Conservation (phyloP, 2,797 vertebrate genomes). For the Acanthurus leucopareius region DNA sequence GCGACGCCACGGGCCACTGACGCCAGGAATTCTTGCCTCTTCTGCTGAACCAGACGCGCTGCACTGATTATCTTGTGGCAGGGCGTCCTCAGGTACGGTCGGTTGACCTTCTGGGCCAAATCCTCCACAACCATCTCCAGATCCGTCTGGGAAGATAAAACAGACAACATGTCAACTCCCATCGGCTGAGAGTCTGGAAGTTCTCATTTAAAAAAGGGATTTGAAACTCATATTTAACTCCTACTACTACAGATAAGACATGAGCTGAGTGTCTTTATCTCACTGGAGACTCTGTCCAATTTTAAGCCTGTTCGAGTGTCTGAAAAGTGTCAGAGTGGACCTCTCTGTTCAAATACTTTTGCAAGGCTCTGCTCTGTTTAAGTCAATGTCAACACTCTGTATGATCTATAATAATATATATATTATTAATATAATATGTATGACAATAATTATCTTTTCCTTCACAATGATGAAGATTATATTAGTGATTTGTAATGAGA, state of each 20-base stretch:
- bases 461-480: background rate
- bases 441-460: background rate
- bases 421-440: too few relatives aligned
- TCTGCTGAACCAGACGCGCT: constrained; percentile 97
- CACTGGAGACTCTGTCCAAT: background rate
- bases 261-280: background rate
- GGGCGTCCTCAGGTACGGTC: constrained; percentile 97
- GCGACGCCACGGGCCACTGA: constrained; percentile 97
- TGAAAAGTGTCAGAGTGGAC: background rate
- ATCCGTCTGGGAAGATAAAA: constrained; percentile 89
- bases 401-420: background rate
- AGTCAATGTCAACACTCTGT: background rate
- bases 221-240: constrained; percentile 4
- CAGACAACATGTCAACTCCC: background rate
- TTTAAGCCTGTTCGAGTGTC: background rate
- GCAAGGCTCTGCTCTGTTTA: background rate
- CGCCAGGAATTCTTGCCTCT: constrained; percentile 97
- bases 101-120: constrained; percentile 98
- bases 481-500: background rate
- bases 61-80: constrained; percentile 98
- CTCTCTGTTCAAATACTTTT: constrained; percentile 2
- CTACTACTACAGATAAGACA: background rate
- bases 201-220: constrained; percentile 2
- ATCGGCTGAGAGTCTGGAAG: background rate
- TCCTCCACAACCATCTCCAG: constrained; percentile 99